Evolutionary conservation across 2,888 invertebrate genomes (phyloP), one percentile per base, ranked within the genome.

Genomic region (Lysandra bellargus): DNA sequence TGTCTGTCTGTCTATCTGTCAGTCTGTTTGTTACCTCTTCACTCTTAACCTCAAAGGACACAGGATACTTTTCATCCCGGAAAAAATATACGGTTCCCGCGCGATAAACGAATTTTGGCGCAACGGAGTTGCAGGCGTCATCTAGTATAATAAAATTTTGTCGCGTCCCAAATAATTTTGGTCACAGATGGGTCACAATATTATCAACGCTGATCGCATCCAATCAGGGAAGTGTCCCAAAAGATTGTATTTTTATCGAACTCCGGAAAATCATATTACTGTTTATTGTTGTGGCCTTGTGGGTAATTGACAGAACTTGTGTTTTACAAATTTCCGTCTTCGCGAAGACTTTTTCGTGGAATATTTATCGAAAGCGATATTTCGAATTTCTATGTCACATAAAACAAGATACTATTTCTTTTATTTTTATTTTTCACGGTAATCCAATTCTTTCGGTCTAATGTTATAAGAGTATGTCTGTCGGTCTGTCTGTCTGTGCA

Each of bases 261-360:
- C 60, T 79, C 40, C 40, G 57, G 79, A 79, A 81, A 81, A 79
- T 78, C 75, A 79, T 80, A 83, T 82, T 80, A 80, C 64, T 64
- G 82, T 80, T 80, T 82, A 80, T 81, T 80, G 78, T 82, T 79
- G 30, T 3, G 64, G 12, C 79, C 78, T 82, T 79, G 30, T 3
- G 64, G 12, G 64, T 64, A 64, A 64, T 64, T 64, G 64, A 14
- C 30, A 64, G 64, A 64, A 64, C 64, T 33, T 64, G 12, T 64
- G 64, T 33, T 64, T 64, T 12, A 30, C 12, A 64, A 64, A 64
- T 64, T 64, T 64, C 64, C 64, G 30, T 12, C 64, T 4, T 30
- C 64, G 30, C 3, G 30, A 7, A 23, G 12, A 2, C 23, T 64
- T 64, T 64, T 64, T 64, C 49, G 12, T 30, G 6, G 64, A 30